These are phyloP conservation scores for Dasypogon diadema DNA, from an alignment of 2,888 invertebrate genomes.

Conservation along the genomic window DNA sequence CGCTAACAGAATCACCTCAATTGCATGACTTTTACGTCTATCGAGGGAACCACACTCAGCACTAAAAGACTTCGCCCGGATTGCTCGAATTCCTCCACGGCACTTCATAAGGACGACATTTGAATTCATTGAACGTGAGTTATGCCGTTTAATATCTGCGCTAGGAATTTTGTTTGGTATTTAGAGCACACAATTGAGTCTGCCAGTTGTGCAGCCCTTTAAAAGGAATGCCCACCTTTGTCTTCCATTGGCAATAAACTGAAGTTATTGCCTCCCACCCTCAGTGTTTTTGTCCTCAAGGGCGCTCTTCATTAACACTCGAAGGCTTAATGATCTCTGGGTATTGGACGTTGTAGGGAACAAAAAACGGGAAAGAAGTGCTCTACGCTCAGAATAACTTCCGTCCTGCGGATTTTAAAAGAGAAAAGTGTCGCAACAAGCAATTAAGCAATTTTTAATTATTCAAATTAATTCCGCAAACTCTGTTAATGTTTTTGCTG, in stretches of 20 bases:
- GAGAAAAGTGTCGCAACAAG: constrained; percentile 39
- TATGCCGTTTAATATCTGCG: constrained; percentile 47
- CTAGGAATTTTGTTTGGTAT: constrained; percentile 53
- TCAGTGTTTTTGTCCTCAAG: not conserved
- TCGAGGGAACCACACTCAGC: not conserved
- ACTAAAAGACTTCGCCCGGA: constrained; percentile 28
- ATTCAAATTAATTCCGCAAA: constrained; percentile 47
- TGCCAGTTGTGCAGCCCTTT: not conserved
- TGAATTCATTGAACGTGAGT: constrained; percentile 52
- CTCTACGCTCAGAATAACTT: not conserved
- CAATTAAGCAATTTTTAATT: constrained; percentile 50
- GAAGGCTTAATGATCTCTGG: constrained; percentile 27
- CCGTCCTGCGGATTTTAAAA: not conserved
- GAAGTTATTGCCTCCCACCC: not conserved
- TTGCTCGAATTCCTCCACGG: constrained; percentile 52
- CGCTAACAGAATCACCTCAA: constrained; percentile 23
- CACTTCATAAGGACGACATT: constrained; percentile 30
- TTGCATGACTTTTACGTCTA: constrained; percentile 11
- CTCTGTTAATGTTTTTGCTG: constrained; percentile 22
- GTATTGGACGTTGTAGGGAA: not conserved
- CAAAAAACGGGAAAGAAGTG: not conserved
- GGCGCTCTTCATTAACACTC: constrained; percentile 26
- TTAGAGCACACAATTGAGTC: constrained; percentile 32
- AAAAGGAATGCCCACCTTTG: not conserved
- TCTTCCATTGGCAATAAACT: not conserved